phyloP scores from a whole-genome alignment of 2,888 invertebrate genomes.

The Meteorus colon region DNA sequence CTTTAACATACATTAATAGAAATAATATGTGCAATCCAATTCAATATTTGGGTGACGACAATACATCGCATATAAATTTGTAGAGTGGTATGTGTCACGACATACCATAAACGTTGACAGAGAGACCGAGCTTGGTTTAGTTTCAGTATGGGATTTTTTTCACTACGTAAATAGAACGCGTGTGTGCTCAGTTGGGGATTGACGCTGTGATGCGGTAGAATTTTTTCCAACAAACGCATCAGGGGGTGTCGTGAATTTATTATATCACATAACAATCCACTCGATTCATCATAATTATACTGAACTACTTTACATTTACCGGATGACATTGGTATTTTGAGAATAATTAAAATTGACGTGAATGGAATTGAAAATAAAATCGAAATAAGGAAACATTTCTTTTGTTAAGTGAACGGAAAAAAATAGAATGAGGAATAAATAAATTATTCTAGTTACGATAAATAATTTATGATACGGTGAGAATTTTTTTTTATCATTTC shows the following conservation, averaged over 20 bases:
- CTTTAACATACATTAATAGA: not conserved
- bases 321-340: too few species aligned
- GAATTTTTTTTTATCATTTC: not conserved
- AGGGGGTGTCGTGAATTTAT: not conserved
- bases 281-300: not conserved
- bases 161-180: too few species aligned
- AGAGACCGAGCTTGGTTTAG: too few species aligned
- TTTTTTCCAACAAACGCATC: not conserved
- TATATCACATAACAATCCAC: not conserved
- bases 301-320: not conserved
- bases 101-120: not conserved
- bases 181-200: too few species aligned
- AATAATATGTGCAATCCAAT: conserved; percentile 1
- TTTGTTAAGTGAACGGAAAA: too few species aligned
- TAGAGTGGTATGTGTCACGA: not conserved
- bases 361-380: too few species aligned
- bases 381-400: too few species aligned
- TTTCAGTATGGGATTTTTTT: too few species aligned
- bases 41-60: not conserved
- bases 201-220: too few species aligned
- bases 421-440: not conserved
- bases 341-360: too few species aligned
- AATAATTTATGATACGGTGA: not conserved
- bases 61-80: not conserved
- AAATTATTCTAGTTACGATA: not conserved